These are phyloP conservation scores for Calidris pygmaea DNA, from an alignment of 2,113 vertebrate species.

Conservation along the genomic window DNA sequence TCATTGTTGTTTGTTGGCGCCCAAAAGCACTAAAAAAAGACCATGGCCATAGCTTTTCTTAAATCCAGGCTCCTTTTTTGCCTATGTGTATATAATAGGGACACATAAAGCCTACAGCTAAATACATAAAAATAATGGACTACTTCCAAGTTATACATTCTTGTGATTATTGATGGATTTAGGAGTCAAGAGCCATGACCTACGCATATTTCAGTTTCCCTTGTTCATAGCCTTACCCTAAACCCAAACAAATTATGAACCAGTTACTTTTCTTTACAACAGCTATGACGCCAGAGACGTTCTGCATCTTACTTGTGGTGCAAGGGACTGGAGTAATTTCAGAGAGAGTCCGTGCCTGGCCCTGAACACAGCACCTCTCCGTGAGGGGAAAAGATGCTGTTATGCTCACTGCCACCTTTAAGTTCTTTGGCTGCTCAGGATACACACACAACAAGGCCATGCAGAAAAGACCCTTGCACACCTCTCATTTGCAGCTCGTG, in stretches of 20 bases:
- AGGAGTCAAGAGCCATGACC: background rate
- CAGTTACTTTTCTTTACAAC: background rate
- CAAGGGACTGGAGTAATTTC: background rate
- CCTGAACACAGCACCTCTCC: background rate
- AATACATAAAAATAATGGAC: background rate
- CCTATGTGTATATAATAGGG: background rate
- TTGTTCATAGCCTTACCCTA: background rate
- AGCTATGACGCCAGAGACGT: fast-evolving
- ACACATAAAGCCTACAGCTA: background rate
- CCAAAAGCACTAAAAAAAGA: background rate
- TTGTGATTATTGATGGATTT: background rate
- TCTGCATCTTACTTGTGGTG: background rate
- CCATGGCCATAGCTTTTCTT: background rate
- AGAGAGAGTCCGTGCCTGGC: background rate
- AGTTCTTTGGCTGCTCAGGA: background rate
- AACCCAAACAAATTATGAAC: background rate
- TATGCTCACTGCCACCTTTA: background rate
- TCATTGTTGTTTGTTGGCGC: background rate
- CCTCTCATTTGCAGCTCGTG: background rate
- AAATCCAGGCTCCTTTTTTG: background rate
- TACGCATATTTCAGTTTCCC: background rate
- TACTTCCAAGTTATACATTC: background rate
- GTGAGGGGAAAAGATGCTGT: background rate
- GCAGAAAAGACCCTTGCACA: background rate
- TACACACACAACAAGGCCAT: fast-evolving